Evolutionary conservation across 2,113 vertebrate species (phyloP).

Genomic region (Laterallus jamaicensis): DNA sequence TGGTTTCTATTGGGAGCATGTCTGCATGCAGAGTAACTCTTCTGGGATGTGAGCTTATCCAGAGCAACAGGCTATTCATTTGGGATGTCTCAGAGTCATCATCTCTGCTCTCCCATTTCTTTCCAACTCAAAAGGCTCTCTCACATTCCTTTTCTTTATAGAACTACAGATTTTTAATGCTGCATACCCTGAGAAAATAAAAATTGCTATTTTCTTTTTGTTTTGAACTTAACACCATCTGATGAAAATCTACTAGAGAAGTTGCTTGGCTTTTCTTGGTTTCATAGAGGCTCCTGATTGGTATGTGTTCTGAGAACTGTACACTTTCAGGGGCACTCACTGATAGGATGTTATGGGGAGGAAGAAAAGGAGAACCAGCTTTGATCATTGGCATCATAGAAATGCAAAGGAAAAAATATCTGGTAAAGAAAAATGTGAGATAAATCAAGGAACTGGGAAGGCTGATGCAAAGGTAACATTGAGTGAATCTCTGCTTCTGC

Average conservation of each 20-base stretch:
- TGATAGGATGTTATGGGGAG: neutral
- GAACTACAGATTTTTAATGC: neutral
- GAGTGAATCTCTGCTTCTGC: neutral
- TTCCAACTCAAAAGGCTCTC: neutral
- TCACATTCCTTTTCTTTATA: neutral
- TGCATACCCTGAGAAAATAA: neutral
- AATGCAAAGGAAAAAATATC: slow-evolving; percentile 3
- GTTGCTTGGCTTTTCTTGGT: neutral
- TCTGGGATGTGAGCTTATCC: neutral
- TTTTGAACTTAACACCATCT: neutral
- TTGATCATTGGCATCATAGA: neutral
- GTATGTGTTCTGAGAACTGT: neutral
- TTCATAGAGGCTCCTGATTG: neutral
- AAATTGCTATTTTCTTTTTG: neutral
- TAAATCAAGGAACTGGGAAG: neutral
- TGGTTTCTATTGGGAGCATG: neutral
- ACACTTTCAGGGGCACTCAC: neutral
- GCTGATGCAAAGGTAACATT: neutral
- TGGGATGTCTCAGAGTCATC: neutral
- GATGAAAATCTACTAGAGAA: neutral
- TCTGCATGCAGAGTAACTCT: neutral
- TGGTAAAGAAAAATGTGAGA: neutral
- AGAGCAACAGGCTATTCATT: neutral
- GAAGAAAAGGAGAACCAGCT: neutral
- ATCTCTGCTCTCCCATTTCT: neutral